phyloP scores from a whole-genome alignment of 1,140 invertebrate genomes.

The Lepidurus couesii region DNA sequence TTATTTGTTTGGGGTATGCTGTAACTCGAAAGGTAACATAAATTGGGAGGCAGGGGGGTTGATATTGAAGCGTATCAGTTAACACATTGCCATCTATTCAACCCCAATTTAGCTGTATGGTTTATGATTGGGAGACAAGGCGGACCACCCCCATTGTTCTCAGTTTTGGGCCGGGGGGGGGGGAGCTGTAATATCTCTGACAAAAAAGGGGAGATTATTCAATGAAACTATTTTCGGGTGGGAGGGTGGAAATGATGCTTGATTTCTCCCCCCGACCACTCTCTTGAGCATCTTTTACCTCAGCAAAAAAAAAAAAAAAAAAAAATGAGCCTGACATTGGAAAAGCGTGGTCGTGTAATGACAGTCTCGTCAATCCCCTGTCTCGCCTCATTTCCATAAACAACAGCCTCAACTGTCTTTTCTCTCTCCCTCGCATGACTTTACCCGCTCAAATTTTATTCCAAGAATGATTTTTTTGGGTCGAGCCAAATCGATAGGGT shows the following conservation, averaged over 20 bases:
- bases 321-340: slow-evolving; percentile 18
- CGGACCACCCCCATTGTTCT: slow-evolving; percentile 2
- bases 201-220: neutral
- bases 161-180: neutral
- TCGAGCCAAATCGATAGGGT: neutral
- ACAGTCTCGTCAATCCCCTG: neutral
- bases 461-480: neutral
- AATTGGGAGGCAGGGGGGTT: neutral
- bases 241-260: neutral
- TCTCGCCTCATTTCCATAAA: slow-evolving; percentile 19
- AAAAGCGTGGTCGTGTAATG: slow-evolving; percentile 9
- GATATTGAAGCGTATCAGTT: neutral
- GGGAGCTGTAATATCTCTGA: neutral
- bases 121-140: neutral
- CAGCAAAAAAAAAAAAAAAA: neutral
- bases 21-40: neutral
- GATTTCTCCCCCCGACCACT: neutral
- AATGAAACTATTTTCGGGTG: neutral
- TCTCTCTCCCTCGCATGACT: neutral
- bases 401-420: neutral
- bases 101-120: no score
- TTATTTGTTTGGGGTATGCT: slow-evolving; percentile 3
- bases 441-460: neutral
- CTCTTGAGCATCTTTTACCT: neutral
- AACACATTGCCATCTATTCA: neutral